Conservation (phyloP, 2,113 vertebrate genomes). For the Morone saxatilis region DNA sequence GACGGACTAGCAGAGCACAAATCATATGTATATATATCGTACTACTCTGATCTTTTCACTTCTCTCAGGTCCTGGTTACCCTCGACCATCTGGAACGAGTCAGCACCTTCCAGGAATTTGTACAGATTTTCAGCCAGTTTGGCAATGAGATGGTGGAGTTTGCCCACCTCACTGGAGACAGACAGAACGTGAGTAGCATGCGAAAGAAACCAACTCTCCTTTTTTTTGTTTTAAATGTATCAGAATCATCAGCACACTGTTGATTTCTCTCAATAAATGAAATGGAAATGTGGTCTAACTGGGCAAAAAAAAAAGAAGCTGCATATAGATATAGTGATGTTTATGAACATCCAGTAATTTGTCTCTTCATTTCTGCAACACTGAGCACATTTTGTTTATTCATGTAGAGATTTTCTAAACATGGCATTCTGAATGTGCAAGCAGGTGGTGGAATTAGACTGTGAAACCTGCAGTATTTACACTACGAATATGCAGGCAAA, state of each 20-base stretch:
- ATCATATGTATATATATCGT: background rate
- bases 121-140: slow-evolving; percentile 99
- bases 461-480: slow-evolving; percentile 27
- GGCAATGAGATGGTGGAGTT: slow-evolving; percentile 99
- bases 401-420: slow-evolving; percentile 32
- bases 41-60: slow-evolving; percentile 29
- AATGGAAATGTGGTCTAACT: background rate
- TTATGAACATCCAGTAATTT: slow-evolving; percentile 12
- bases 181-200: slow-evolving; percentile 93
- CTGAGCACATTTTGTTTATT: slow-evolving; percentile 35
- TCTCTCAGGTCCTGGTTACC: slow-evolving; percentile 92
- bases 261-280: background rate
- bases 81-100: slow-evolving; percentile 97
- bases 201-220: background rate
- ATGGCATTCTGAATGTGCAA: slow-evolving; percentile 26
- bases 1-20: no score
- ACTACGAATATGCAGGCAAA: slow-evolving; percentile 14
- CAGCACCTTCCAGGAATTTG: slow-evolving; percentile 98
- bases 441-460: slow-evolving; percentile 39
- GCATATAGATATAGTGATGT: slow-evolving; percentile 4
- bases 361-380: slow-evolving; percentile 4
- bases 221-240: background rate
- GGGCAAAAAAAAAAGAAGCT: background rate
- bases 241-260: background rate
- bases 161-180: slow-evolving; percentile 97